A percentile compares a stretch with the other conserved stretches of the same genome.
phyloP scores from a whole-genome alignment of 2,888 invertebrate species.

The Petrophora chlorosata region DNA sequence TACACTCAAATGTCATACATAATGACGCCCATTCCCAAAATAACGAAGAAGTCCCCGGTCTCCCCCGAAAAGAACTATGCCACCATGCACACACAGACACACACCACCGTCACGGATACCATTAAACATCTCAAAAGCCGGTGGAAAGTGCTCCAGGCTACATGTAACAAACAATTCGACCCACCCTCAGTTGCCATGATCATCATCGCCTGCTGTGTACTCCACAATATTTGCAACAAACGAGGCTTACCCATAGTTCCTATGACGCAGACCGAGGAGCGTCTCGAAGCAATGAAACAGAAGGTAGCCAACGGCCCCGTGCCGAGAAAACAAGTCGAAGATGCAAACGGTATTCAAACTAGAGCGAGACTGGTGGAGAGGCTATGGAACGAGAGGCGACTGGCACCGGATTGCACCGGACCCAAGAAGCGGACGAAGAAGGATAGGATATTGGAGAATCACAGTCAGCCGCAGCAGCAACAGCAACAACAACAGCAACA shows the following conservation, averaged over 20 bases:
- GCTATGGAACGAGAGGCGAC: conserved; percentile 65
- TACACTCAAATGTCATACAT: conserved; percentile 69
- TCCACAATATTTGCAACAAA: conserved; percentile 67
- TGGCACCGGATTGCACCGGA: conserved; percentile 52
- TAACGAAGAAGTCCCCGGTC: conserved; percentile 71
- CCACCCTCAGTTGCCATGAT: conserved; percentile 64
- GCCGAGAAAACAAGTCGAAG: conserved; percentile 62
- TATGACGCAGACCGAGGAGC: conserved; percentile 69
- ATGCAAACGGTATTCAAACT: conserved; percentile 53
- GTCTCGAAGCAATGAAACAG: conserved; percentile 73
- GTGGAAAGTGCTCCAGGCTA: conserved; percentile 75
- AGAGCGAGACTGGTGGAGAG: conserved; percentile 57
- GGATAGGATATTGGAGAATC: conserved; percentile 54
- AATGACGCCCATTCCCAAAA: conserved; percentile 73
- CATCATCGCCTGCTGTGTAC: conserved; percentile 66
- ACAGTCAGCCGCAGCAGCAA: conserved; percentile 16
- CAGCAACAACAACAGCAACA: conserved; percentile 15
- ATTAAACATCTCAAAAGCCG: conserved; percentile 73
- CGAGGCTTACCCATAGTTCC: conserved; percentile 54
- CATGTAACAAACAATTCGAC: conserved; percentile 73
- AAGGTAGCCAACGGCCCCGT: conserved; percentile 71
- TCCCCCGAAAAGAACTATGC: conserved; percentile 74
- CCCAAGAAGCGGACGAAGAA: conserved; percentile 69
- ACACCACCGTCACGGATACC: conserved; percentile 56
- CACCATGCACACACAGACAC: conserved; percentile 60